Conservation (phyloP, 2,113 vertebrate genomes). For the Triplophysa tibetana region DNA sequence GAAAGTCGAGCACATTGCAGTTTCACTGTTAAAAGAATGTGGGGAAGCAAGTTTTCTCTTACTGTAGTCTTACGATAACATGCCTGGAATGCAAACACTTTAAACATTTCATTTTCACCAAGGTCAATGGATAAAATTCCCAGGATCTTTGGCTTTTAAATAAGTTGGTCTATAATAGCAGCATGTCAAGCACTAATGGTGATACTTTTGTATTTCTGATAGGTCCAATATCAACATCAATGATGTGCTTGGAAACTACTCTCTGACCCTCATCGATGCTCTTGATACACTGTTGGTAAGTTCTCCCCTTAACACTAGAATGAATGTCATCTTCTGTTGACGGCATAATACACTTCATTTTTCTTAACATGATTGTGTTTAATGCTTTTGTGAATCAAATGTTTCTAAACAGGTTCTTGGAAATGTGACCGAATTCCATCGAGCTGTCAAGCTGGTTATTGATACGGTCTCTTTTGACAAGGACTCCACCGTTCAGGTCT, state of each 20-base stretch:
- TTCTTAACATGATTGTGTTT: not conserved
- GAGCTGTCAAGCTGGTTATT: conserved; percentile 93
- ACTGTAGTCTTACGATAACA: not conserved
- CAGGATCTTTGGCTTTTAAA: not conserved
- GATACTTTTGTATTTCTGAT: conserved; percentile 59
- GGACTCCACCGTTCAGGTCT: conserved; percentile 97
- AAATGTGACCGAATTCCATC: conserved; percentile 94
- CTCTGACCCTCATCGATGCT: conserved; percentile 91
- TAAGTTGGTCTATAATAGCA: too few species aligned
- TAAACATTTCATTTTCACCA: not conserved
- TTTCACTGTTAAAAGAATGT: not conserved
- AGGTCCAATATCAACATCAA: conserved; percentile 99
- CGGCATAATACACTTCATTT: not conserved
- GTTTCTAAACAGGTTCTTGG: conserved; percentile 87
- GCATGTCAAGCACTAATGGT: not conserved
- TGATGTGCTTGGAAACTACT: conserved; percentile 96
- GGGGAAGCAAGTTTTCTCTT: not conserved
- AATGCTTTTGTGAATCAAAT: not conserved
- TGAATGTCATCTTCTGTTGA: too few species aligned
- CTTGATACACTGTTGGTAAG: conserved; percentile 95
- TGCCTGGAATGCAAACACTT: not conserved
- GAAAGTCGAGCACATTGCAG: not conserved
- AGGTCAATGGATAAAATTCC: not conserved
- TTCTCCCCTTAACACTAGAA: not conserved
- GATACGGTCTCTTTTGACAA: conserved; percentile 96